Percentiles rank a stretch among this genome's conserved stretches.
Conservation (phyloP, 2,113 vertebrate genomes). For the Hippocampus barbouri region DNA sequence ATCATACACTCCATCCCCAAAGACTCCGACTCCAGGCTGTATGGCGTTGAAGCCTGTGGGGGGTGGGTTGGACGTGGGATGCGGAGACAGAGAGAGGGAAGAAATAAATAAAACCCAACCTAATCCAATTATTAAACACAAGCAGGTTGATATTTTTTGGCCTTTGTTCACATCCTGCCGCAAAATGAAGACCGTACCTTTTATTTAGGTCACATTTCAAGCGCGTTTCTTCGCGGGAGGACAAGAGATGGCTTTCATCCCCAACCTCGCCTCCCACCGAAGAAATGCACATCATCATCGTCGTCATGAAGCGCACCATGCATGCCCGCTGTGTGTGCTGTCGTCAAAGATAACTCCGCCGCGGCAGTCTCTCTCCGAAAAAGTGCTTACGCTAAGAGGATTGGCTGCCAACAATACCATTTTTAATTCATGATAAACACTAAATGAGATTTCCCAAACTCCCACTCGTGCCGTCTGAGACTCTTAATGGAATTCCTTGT, state of each 20-base stretch:
- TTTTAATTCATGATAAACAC: slow-evolving; percentile 75
- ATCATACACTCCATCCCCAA: slow-evolving; percentile 95
- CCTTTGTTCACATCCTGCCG: slow-evolving; percentile 7
- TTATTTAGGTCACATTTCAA: slow-evolving; percentile 74
- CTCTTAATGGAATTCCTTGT: slow-evolving; percentile 58
- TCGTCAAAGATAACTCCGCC: slow-evolving; percentile 60
- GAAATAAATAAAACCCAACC: slow-evolving; percentile 29
- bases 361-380: slow-evolving; percentile 56
- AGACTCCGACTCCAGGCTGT: slow-evolving; percentile 91
- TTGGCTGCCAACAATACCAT: slow-evolving; percentile 71
- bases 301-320: not conserved
- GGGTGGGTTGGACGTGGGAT: slow-evolving; percentile 30
- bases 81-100: slow-evolving; percentile 36
- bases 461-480: slow-evolving; percentile 61
- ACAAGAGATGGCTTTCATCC: slow-evolving; percentile 23
- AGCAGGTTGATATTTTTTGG: slow-evolving; percentile 18
- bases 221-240: slow-evolving; percentile 50
- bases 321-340: slow-evolving; percentile 45
- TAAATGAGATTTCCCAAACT: slow-evolving; percentile 70
- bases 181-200: slow-evolving; percentile 44
- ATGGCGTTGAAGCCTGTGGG: slow-evolving; percentile 85
- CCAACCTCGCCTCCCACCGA: slow-evolving; percentile 26
- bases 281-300: not conserved
- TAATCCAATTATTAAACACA: slow-evolving; percentile 57
- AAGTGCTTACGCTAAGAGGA: slow-evolving; percentile 78